These are phyloP conservation scores for Drosophila nasuta DNA, from an alignment of 1,140 invertebrate genomes.

Conservation along the genomic window DNA sequence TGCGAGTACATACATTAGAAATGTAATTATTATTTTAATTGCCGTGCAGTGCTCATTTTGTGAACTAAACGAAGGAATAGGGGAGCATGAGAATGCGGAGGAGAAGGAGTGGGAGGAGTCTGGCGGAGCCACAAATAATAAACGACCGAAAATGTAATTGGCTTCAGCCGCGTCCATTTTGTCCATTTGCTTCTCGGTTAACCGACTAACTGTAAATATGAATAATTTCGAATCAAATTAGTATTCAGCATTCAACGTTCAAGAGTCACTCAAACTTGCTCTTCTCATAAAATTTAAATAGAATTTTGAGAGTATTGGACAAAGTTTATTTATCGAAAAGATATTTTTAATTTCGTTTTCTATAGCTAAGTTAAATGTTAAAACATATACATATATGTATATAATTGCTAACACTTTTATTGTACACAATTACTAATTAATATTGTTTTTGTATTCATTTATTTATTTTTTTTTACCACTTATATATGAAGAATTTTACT, in stretches of 20 bases:
- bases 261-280: not conserved
- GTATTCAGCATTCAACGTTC: slow-evolving; percentile 13
- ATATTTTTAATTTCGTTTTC: too few species aligned
- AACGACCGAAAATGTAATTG: slow-evolving; percentile 60
- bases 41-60: slow-evolving; percentile 70
- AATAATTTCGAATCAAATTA: slow-evolving; percentile 67
- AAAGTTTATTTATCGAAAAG: too few species aligned
- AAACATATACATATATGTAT: too few species aligned
- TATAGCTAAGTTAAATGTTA: too few species aligned
- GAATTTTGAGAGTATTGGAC: not conserved
- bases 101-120: slow-evolving; percentile 20
- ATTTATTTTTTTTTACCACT: too few species aligned
- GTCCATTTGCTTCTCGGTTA: slow-evolving; percentile 64
- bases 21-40: slow-evolving; percentile 84
- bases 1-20: slow-evolving; percentile 77
- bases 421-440: too few species aligned
- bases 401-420: too few species aligned
- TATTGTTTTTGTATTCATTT: too few species aligned
- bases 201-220: slow-evolving; percentile 75
- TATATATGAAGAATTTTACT: too few species aligned
- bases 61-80: slow-evolving; percentile 31
- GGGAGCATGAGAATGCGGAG: not conserved
- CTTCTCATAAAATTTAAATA: slow-evolving; percentile 9
- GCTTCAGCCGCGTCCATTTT: slow-evolving; percentile 32
- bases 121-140: slow-evolving; percentile 70